Base-by-base conservation (phyloP, 2,797 vertebrate genomes). In the Linurgus olivaceus region DNA sequence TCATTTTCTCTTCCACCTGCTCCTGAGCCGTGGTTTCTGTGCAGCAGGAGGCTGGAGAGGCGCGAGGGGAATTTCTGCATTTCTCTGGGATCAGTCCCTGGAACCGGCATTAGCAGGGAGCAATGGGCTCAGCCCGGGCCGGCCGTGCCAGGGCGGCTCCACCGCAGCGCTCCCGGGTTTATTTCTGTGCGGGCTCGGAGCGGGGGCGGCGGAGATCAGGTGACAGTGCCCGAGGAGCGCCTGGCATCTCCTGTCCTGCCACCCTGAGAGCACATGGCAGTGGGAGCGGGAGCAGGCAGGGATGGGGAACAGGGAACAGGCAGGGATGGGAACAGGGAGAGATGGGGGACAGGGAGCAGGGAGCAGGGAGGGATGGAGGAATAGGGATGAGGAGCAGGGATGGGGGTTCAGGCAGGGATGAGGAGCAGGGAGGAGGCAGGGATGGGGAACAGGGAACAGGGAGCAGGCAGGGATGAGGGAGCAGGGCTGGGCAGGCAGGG, bases 171-270 rank as follows among this genome's bases (percentile, higher is more conserved):
- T 82, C 90, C 88, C 66, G 0, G 71, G 11, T 63, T 94, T 96
- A 95, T 96, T 96, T 94, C 81, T 37, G 93, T 93, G 88, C 1
- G 0, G 74, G 63, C 83, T 90, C 17, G 71, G 90, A 93, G 93
- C 25, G 7, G 90, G 93, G 88, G 86, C 19, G 70, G 77, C 12
- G 1, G 77, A 59, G 94, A 95, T 92, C 90, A 76, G 93, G 90
- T 93, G 95, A 59, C 45, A 2, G 77, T 61, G 88, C 86, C 95
- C 17, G 11, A 92, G 86, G 88, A 82, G 86, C 1, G 4, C 59
- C 78, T 96, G 96, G 94, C 96, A 95, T 45, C 1, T 45, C 77
- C 62, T 1, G 15, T 48, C 52, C 84, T n/a, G 77, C 74, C 5
- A 2, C 88, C 16, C 2, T 15, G 87, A 19, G 91, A 5, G 71